Evolutionary conservation across 2,113 vertebrate species (phyloP).

Genomic region (Benitochromis conjunctus): DNA sequence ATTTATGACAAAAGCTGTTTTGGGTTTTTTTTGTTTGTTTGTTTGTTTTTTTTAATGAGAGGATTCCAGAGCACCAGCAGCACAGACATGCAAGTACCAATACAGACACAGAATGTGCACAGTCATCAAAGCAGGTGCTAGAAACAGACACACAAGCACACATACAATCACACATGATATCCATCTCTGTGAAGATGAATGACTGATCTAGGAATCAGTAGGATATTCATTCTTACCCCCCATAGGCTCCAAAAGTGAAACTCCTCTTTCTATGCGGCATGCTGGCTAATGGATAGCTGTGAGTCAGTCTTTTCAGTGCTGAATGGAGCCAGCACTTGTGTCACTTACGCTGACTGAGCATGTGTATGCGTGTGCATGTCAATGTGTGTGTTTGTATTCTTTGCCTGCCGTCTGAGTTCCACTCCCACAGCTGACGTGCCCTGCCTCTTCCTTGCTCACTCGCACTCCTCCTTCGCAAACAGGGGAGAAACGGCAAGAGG

Average conservation of each 20-base stretch:
- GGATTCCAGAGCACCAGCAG: neutral
- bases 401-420: slow-evolving; percentile 43
- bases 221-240: slow-evolving; percentile 64
- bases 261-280: slow-evolving; percentile 77
- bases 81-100: slow-evolving; percentile 1
- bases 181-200: neutral
- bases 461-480: slow-evolving; percentile 58
- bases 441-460: slow-evolving; percentile 50
- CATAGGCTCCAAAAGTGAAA: slow-evolving; percentile 77
- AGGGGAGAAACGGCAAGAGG: slow-evolving; percentile 3
- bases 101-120: slow-evolving; percentile 41
- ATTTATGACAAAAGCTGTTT: neutral
- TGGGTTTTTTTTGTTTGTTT: neutral
- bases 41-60: neutral
- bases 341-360: slow-evolving; percentile 66
- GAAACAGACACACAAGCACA: neutral
- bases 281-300: slow-evolving; percentile 34
- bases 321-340: slow-evolving; percentile 60
- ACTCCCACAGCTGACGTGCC: slow-evolving; percentile 49
- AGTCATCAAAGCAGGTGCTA: slow-evolving; percentile 43
- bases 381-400: slow-evolving; percentile 12
- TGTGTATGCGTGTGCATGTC: slow-evolving; percentile 26
- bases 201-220: neutral
- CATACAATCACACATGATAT: neutral
- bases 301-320: slow-evolving; percentile 54